Evolutionary conservation across 2,797 vertebrate species (phyloP).

Genomic region (Enteromius mattozi): DNA sequence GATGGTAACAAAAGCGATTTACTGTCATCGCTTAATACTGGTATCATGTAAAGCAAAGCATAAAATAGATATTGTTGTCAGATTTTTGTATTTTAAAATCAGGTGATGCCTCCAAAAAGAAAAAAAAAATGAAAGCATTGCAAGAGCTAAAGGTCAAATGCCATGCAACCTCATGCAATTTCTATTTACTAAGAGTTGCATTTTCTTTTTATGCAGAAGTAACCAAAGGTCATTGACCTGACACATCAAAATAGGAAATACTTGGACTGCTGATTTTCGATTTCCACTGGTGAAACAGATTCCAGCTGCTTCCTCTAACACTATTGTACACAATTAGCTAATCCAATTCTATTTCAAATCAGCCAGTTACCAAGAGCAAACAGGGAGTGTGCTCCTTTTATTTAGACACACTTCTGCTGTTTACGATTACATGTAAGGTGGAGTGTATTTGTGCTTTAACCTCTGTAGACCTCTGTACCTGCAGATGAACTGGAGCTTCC

Average conservation of each 20-base stretch:
- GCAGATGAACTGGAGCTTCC: conserved; percentile 89
- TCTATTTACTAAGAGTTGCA: conserved; percentile 23
- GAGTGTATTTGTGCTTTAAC: conserved; percentile 5
- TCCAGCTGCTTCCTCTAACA: conserved; percentile 57
- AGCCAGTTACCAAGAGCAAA: background rate
- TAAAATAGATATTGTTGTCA: background rate
- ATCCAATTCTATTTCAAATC: background rate
- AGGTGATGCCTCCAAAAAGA: background rate
- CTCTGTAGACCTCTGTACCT: conserved; percentile 79
- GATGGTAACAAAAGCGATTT: background rate
- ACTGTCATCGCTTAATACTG: background rate
- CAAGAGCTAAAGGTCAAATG: conserved; percentile 31
- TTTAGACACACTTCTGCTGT: conserved; percentile 7
- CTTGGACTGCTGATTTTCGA: conserved; percentile 54
- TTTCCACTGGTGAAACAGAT: conserved; percentile 54
- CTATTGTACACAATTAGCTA: conserved; percentile 38
- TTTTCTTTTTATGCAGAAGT: conserved; percentile 40
- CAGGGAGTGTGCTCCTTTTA: background rate
- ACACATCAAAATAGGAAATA: conserved; percentile 61
- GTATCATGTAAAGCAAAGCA: background rate
- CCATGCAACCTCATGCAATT: background rate
- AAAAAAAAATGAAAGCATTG: conserved; percentile 6
- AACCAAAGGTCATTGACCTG: conserved; percentile 23
- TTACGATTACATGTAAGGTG: background rate
- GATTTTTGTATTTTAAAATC: conserved; percentile 30